Base-by-base conservation (phyloP, 2,888 invertebrate species). In the Platypus cylindrus region DNA sequence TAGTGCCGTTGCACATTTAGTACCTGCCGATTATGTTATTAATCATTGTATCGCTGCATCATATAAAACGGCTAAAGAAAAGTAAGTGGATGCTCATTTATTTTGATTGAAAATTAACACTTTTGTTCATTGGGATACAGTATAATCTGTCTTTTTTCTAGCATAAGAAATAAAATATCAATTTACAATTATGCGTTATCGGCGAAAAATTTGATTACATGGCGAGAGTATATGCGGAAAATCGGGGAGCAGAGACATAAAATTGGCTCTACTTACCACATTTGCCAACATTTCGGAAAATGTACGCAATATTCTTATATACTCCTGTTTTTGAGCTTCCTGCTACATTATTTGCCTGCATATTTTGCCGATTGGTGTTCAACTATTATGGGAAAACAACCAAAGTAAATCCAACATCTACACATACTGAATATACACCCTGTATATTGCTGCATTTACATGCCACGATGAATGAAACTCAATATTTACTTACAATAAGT, bases 21-120 rank as follows among this genome's bases (percentile, higher is more conserved):
- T 80, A 18, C 78, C 79, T 0, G 77, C 72, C 2, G 79, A 80
- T 58, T 67, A 70, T 44, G 71, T 73, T 1, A 66, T 73, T 20
- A 76, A 76, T 49, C 63, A 68, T 48, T 63, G 74, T 45, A 66
- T 79, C 8, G 66, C 68, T 0, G 63, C 70, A 2, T 32, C 40
- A 5, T 39, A 39, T 34, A 34, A 37, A 30, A 37, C 35, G n/a
- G 42, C 39, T n/a, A 34, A 34, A 20, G 37, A 42, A 3, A 33
- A 29, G 41, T 41, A 29, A 36, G n/a, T n/a, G n/a, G n/a, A n/a
- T n/a, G n/a, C n/a, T n/a, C n/a, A n/a, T n/a, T n/a, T n/a, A n/a
- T n/a, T n/a, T n/a, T n/a, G n/a, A n/a, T n/a, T n/a, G n/a, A n/a
- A n/a, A n/a, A n/a, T n/a, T n/a, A n/a, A n/a, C n/a, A n/a, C n/a